Conservation (phyloP, 2,797 vertebrate genomes). For the Neolamprologus multifasciatus region DNA sequence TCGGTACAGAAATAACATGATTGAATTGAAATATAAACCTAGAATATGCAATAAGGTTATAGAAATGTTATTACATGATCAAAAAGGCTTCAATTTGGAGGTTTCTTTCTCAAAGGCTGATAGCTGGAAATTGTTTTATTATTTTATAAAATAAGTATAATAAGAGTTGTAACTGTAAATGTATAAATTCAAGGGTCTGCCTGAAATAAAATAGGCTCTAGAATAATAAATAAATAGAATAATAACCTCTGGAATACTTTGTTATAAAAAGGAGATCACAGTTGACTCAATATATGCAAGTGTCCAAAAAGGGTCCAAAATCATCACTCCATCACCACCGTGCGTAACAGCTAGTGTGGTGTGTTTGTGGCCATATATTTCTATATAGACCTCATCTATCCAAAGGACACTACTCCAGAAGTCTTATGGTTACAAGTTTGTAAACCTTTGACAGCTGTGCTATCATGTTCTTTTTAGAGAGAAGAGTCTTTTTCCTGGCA, state of each 20-base stretch:
- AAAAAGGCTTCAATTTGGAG: neutral
- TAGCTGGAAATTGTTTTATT: neutral
- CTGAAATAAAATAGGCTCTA: neutral
- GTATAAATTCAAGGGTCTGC: neutral
- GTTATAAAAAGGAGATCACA: neutral
- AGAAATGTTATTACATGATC: neutral
- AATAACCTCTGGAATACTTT: neutral
- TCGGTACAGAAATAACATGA: neutral
- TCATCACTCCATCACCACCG: neutral
- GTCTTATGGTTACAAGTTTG: neutral
- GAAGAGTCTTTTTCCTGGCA: neutral
- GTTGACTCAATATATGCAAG: neutral
- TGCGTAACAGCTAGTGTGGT: neutral
- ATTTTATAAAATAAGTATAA: neutral
- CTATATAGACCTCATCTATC: neutral
- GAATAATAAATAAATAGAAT: neutral
- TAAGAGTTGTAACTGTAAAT: neutral
- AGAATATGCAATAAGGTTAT: neutral
- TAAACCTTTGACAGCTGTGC: neutral
- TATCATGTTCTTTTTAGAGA: neutral
- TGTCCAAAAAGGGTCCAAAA: neutral
- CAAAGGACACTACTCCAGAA: neutral
- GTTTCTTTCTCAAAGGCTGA: neutral
- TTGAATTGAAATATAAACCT: neutral
- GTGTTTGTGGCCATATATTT: neutral